Conservation (phyloP, 2,113 vertebrate genomes). For the Hyla sarda region DNA sequence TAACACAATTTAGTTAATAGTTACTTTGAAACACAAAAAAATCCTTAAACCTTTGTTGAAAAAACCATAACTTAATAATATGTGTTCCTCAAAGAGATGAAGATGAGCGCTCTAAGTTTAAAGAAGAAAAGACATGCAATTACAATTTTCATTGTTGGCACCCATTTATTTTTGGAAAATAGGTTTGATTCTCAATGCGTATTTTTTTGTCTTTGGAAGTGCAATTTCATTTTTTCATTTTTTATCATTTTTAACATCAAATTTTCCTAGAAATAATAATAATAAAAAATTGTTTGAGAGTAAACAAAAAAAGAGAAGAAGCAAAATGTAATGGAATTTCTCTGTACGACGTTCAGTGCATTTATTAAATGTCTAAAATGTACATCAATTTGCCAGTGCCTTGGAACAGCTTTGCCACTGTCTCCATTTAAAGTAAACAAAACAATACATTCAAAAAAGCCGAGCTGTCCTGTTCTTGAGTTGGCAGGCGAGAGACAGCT, state of each 20-base stretch:
- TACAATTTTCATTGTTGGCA: slow-evolving; percentile 20
- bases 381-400: slow-evolving; percentile 85
- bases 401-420: slow-evolving; percentile 81
- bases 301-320: slow-evolving; percentile 66
- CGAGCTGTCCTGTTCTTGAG: slow-evolving; percentile 76
- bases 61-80: background rate
- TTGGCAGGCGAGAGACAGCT: slow-evolving; percentile 74
- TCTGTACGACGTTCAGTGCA: slow-evolving; percentile 78
- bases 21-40: slow-evolving; percentile 8
- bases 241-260: slow-evolving; percentile 18
- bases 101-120: background rate
- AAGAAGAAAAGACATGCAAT: slow-evolving; percentile 25
- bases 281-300: slow-evolving; percentile 60
- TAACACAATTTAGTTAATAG: slow-evolving; percentile 7
- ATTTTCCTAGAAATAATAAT: slow-evolving; percentile 9
- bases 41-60: background rate
- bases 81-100: background rate
- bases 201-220: slow-evolving; percentile 42
- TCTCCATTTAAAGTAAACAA: slow-evolving; percentile 72
- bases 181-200: slow-evolving; percentile 32
- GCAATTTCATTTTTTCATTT: slow-evolving; percentile 22
- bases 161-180: slow-evolving; percentile 43
- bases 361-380: slow-evolving; percentile 75
- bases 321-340: slow-evolving; percentile 72
- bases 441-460: slow-evolving; percentile 85